Base-by-base conservation (phyloP, 2,797 vertebrate genomes). In the Notolabrus celidotus region DNA sequence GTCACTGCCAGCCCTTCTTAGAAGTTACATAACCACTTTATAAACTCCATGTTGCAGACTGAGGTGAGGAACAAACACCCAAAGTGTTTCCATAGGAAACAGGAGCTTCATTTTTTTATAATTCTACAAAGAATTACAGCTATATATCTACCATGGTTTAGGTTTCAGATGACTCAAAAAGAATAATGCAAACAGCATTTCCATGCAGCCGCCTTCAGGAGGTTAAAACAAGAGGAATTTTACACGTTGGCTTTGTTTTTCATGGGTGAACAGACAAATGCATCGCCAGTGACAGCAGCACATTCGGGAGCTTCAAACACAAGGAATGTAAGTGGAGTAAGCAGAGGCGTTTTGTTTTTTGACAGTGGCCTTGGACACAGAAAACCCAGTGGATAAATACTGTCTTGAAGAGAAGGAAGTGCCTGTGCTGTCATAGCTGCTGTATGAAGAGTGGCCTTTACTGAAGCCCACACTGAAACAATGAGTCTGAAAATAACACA, bases 361-460 rank as follows among this genome's bases (percentile, higher is more conserved):
- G 68, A 81, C 74, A 67, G 61, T 39, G 73, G 74, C 83, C 82
- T 82, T 74, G 74, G 27, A 73, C 77, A 73, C 34, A 74, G 38
- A 86, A 89, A 79, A 83, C 57, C 19, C 39, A 27, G 10, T 31
- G 45, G 70, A 86, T 67, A 60, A 80, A 78, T 50, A 47, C 39
- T 60, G 50, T 69, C 56, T 52, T 16, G 49, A 65, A 27, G 43
- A 17, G 43, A 79, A 55, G 31, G 52, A 55, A 77, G 62, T 45
- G 63, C 31, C 55, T 52, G 41, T 0, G 54, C 62, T 80, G 70
- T 73, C 79, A 67, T 12, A 10, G 58, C 51, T n/a, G 25, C 25
- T 39, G 47, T 52, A 72, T 22, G 16, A 75, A 67, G 45, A 29
- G 42, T 15, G 67, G 62, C 70, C 79, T 68, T 77, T 79, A 79